These are phyloP conservation scores for Monochamus alternatus DNA, from an alignment of 2,888 invertebrate species.

Conservation along the genomic window DNA sequence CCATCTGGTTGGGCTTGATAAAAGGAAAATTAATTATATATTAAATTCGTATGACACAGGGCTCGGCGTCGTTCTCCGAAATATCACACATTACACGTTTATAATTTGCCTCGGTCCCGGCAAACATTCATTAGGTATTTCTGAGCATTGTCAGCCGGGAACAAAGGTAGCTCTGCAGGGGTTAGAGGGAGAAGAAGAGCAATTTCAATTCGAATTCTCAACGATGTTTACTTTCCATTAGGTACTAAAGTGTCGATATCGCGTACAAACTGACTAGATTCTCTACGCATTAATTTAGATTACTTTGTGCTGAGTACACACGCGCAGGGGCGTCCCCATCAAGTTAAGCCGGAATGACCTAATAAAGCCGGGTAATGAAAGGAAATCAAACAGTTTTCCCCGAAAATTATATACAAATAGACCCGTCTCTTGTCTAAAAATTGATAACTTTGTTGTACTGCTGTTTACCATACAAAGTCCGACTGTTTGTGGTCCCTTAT, in stretches of 20 bases:
- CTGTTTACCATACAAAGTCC: too few species aligned
- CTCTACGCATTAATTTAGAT: constrained; percentile 68
- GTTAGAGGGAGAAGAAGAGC: constrained; percentile 58
- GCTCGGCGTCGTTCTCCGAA: constrained; percentile 32
- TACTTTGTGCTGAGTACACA: constrained; percentile 64
- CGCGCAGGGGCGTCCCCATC: constrained; percentile 14
- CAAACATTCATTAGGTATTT: constrained; percentile 66
- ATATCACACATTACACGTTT: constrained; percentile 33
- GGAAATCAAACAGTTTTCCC: neutral
- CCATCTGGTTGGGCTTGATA: constrained; percentile 60
- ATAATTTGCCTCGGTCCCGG: constrained; percentile 56
- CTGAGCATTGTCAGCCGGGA: constrained; percentile 47
- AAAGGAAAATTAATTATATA: constrained; percentile 62
- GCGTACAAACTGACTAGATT: constrained; percentile 66
- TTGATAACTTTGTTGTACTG: too few species aligned
- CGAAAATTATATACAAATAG: neutral
- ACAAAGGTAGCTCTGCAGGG: constrained; percentile 42
- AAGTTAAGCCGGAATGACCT: neutral
- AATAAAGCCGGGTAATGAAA: neutral
- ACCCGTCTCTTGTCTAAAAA: too few species aligned
- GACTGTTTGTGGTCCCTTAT: too few species aligned
- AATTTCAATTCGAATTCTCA: constrained; percentile 67
- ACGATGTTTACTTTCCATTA: constrained; percentile 70
- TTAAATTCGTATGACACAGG: constrained; percentile 49
- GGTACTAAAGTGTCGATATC: constrained; percentile 69